phyloP scores from a whole-genome alignment of 2,113 vertebrate genomes.

The Irena cyanogastra region DNA sequence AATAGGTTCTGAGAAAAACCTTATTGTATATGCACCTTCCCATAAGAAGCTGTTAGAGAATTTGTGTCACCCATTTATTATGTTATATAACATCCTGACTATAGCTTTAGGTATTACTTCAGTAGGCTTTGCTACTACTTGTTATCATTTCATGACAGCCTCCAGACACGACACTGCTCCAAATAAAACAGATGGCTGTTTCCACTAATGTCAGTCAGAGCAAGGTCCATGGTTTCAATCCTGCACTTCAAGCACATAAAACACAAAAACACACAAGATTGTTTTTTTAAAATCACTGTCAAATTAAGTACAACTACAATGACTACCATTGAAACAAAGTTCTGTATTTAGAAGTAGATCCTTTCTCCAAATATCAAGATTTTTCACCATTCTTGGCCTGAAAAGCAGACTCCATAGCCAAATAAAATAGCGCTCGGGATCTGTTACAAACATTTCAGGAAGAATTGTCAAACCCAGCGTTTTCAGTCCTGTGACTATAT shows the following conservation, averaged over 20 bases:
- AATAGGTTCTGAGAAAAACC: background rate
- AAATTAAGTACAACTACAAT: background rate
- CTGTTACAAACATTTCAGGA: background rate
- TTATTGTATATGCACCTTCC: background rate
- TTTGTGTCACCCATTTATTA: background rate
- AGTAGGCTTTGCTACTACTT: background rate
- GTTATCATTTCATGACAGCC: background rate
- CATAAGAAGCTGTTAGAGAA: background rate
- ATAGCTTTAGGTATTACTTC: background rate
- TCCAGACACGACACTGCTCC: background rate
- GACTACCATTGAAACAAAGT: background rate
- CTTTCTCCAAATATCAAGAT: background rate
- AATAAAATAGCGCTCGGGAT: background rate
- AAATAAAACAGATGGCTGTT: background rate
- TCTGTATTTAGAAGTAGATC: background rate
- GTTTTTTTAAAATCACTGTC: background rate
- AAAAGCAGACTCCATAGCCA: background rate
- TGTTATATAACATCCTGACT: background rate
- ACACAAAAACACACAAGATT: background rate
- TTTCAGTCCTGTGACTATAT: background rate
- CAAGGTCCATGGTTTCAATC: background rate
- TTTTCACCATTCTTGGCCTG: background rate
- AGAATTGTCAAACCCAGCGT: background rate
- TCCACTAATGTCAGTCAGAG: background rate
- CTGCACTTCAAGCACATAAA: background rate